Base-by-base conservation (phyloP, 1,140 invertebrate species). In the Halotydeus destructor region DNA sequence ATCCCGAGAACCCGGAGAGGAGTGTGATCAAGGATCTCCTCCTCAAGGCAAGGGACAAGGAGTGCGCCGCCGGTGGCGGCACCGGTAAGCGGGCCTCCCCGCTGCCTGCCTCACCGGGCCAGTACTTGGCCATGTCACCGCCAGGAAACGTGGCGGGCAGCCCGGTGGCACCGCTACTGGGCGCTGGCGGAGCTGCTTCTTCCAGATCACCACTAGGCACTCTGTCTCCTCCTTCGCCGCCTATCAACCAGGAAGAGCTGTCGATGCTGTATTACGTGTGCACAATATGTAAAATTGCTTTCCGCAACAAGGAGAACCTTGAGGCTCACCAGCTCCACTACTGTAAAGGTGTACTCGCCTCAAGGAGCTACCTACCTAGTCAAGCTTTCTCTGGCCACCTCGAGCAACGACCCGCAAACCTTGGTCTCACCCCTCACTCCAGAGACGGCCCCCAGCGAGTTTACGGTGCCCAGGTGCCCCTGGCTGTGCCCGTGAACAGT, bases 21-120 rank as follows among this genome's bases (percentile, higher is more conserved):
- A 78, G 75, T 3, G 76, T 82, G 33, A 83, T 84, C 40, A 85
- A 84, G 56, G 78, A 83, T 56, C 64, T 84, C 8, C 55, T 85
- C 4, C 55, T 80, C 24, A 81, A 80, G 60, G 69, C 69, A 37
- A 65, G 69, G 33, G 58, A 57, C 41, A 44, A 53, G 48, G 45
- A 56, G 11, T 8, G 11, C n/a, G 24, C 14, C 36, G 30, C 5
- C 18, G n/a, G 39, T 31, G 9, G 33, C 5, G 9, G 11, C 34
- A 5, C 31, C 31, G 14, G 16, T 9, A 9, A n/a, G n/a, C 25
- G 14, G 16, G 30, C 5, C 32, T n/a, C 21, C 9, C 34, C 26
- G 27, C 11, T 23, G 6, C 16, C n/a, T 6, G 4, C 21, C 4
- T 16, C 12, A 34, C 25, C 19, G 3, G 8, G n/a, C 12, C 32